Conservation (phyloP, 2,113 vertebrate species). For the Danionella cerebrum region DNA sequence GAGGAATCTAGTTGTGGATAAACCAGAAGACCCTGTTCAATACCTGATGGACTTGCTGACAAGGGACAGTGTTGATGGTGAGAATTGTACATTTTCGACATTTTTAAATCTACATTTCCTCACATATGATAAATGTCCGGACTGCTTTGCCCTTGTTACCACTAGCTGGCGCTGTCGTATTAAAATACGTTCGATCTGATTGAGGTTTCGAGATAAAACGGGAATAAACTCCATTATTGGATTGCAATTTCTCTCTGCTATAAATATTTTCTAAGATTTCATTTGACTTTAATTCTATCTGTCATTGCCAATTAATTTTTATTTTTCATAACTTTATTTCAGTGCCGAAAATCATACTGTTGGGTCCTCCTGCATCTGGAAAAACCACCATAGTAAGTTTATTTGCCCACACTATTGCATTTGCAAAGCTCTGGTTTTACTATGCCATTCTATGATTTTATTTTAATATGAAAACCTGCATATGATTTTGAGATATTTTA, state of each 20-base stretch:
- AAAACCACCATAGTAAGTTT: constrained; percentile 82
- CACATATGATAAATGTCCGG: too few relatives aligned
- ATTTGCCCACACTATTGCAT: background rate
- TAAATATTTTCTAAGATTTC: too few relatives aligned
- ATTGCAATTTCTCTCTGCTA: too few relatives aligned
- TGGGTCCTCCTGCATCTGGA: constrained; percentile 84
- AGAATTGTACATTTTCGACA: constrained; percentile 32
- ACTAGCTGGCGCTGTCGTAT: background rate
- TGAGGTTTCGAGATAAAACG: too few relatives aligned
- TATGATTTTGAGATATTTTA: too few relatives aligned
- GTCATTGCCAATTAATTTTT: too few relatives aligned
- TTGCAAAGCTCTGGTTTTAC: background rate
- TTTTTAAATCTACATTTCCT: too few relatives aligned
- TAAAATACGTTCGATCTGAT: too few relatives aligned
- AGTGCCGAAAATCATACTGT: constrained; percentile 76
- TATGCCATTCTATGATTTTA: background rate
- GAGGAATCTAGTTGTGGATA: constrained; percentile 72
- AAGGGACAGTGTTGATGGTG: constrained; percentile 63
- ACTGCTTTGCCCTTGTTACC: too few relatives aligned
- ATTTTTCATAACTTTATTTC: constrained; percentile 27
- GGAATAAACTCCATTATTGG: background rate
- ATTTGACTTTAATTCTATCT: too few relatives aligned
- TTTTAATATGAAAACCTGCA: too few relatives aligned
- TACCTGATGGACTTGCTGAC: constrained; percentile 75
- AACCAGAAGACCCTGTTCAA: constrained; percentile 74